phyloP scores from a whole-genome alignment of 2,888 invertebrate species.

The Morinoia aosen region DNA sequence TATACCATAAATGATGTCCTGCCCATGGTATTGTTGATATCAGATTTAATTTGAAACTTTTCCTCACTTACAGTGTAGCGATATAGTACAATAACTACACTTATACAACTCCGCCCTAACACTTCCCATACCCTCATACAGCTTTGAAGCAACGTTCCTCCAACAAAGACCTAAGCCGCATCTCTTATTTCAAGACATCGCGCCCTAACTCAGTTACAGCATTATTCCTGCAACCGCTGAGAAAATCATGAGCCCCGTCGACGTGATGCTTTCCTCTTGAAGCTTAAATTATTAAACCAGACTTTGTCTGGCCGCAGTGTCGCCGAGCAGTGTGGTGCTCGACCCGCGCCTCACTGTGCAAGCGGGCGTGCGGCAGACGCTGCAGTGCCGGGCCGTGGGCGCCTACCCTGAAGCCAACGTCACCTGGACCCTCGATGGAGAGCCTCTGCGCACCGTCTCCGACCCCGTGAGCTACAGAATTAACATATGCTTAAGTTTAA shows the following conservation, averaged over 20 bases:
- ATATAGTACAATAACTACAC: background rate
- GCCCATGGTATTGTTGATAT: too few relatives aligned
- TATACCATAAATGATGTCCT: too few relatives aligned
- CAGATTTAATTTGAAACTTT: too few relatives aligned
- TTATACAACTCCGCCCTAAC: background rate
- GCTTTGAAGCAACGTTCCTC: too few relatives aligned
- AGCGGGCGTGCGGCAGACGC: constrained; percentile 62
- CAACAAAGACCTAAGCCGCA: too few relatives aligned
- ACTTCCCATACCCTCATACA: too few relatives aligned
- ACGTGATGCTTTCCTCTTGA: background rate
- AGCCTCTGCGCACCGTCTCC: constrained; percentile 57
- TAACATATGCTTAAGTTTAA: background rate
- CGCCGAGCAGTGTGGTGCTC: constrained; percentile 61
- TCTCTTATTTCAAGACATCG: background rate
- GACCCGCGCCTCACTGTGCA: constrained; percentile 55
- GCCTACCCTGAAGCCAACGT: constrained; percentile 67
- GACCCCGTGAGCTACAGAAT: constrained; percentile 54
- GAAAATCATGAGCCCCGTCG: background rate
- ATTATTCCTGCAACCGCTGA: background rate
- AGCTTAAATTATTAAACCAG: background rate
- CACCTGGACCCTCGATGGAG: constrained; percentile 73
- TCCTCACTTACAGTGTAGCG: too few relatives aligned
- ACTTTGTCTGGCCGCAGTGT: constrained; percentile 55
- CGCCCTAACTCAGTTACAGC: background rate
- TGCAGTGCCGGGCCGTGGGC: constrained; percentile 65